Conservation (phyloP, 2,113 vertebrate species). For the Gorsachius goisagi region DNA sequence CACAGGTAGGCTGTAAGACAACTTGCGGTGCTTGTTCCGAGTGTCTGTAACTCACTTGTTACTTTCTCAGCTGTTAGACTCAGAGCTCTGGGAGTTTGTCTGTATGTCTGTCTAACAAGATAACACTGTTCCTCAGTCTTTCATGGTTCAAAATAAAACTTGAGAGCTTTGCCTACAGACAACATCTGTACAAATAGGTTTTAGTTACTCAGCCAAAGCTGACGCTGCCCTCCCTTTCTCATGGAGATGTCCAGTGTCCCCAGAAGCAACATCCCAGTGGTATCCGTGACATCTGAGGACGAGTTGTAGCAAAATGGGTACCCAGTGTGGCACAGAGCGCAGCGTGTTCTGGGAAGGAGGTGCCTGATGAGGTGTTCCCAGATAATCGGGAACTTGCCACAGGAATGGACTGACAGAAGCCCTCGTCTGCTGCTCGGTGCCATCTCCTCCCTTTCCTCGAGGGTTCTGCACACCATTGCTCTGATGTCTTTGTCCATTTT, state of each 20-base stretch:
- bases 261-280: not conserved
- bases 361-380: not conserved
- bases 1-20: not conserved
- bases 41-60: not conserved
- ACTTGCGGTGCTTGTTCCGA: not conserved
- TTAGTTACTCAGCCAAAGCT: not conserved
- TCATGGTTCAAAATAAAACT: not conserved
- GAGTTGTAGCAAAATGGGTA: not conserved
- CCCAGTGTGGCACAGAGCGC: not conserved
- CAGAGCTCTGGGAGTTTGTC: not conserved
- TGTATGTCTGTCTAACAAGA: not conserved
- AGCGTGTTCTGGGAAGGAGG: not conserved
- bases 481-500: not conserved
- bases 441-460: not conserved
- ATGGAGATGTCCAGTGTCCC: not conserved
- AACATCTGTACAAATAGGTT: not conserved
- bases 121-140: not conserved
- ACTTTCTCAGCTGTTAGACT: not conserved
- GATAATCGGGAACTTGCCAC: not conserved
- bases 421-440: accelerated
- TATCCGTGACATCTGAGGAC: not conserved
- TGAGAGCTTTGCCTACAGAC: not conserved
- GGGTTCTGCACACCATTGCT: not conserved
- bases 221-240: not conserved
- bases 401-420: not conserved